These are phyloP conservation scores for Nannospalax galili DNA, from an alignment of 2,113 vertebrate species.

Conservation along the genomic window DNA sequence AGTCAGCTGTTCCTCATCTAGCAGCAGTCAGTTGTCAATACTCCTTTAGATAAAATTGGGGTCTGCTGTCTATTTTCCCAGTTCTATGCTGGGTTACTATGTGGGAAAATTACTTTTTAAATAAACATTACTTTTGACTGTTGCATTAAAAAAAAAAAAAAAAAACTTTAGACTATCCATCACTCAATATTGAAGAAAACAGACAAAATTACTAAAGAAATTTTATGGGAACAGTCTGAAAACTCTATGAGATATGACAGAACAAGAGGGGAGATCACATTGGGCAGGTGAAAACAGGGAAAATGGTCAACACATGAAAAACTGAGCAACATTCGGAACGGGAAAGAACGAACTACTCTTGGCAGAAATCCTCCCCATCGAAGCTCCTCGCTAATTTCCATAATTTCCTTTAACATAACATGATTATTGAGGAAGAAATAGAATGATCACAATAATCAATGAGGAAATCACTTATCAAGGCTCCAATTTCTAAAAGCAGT, in stretches of 20 bases:
- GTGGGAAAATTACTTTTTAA: neutral
- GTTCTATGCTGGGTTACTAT: too few species aligned
- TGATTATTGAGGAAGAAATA: slow-evolving; percentile 11
- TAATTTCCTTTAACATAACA: neutral
- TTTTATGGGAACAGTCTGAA: neutral
- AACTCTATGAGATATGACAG: neutral
- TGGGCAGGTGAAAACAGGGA: neutral
- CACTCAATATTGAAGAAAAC: neutral
- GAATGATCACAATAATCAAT: neutral
- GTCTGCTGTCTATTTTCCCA: too few species aligned
- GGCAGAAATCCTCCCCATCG: slow-evolving; percentile 1
- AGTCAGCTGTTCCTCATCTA: too few species aligned
- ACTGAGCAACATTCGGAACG: neutral
- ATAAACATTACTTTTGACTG: neutral
- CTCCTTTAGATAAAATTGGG: too few species aligned
- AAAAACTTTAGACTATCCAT: neutral
- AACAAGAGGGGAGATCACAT: neutral
- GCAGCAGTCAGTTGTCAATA: too few species aligned
- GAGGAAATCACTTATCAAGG: neutral
- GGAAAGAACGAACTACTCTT: neutral
- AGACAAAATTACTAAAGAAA: neutral
- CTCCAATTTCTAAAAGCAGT: neutral
- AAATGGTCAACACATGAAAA: neutral
- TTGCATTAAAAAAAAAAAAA: neutral
- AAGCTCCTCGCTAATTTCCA: neutral